Evolutionary conservation across 2,888 invertebrate species (phyloP), one percentile per base, ranked within the genome.

Genomic region (Falcaria lacertinaria): DNA sequence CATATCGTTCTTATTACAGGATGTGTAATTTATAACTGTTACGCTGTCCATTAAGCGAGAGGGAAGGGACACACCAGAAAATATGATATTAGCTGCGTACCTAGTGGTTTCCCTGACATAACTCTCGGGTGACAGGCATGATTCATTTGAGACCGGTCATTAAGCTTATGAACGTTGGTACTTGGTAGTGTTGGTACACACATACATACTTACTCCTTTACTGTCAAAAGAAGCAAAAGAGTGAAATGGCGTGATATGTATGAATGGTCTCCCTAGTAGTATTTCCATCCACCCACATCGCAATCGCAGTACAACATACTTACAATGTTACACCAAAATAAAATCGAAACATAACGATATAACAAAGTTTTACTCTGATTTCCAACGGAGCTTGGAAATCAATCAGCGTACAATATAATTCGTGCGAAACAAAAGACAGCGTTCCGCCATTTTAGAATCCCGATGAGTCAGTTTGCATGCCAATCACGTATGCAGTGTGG

Each of bases 391-490:
- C 11, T 28, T 4, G 11, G 7, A 11, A 6, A 36, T 17, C 35
- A 19, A 36, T 16, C 6, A 36, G 19, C 8, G 1, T 28, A 22
- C 37, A 8, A 25, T n/a, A n/a, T n/a, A 37, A 37, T 37, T 28
- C 6, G 11, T 11, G 28, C 28, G 28, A 11, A 22, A 37, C 36
- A 34, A 16, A 25, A 14, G 37, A 13, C 37, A 15, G 50, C 63
- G 58, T 11, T 28, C 71, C 52, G 77, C 84, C 81, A 80, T 82
- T 60, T 81, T 85, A 61, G 61, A 78, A 74, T 81, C 68, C 62
- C 56, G 74, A 82, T 82, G 80, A 81, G 68, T 78, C 77, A 75
- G 69, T 85, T 74, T 67, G 60, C 64, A 80, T 76, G 80, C 80
- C 53, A 59, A 71, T 70, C 85, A 85, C 86, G 86, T 81, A 71